phyloP scores from a whole-genome alignment of 2,888 invertebrate genomes.

The Lasioglossum leucozonium region DNA sequence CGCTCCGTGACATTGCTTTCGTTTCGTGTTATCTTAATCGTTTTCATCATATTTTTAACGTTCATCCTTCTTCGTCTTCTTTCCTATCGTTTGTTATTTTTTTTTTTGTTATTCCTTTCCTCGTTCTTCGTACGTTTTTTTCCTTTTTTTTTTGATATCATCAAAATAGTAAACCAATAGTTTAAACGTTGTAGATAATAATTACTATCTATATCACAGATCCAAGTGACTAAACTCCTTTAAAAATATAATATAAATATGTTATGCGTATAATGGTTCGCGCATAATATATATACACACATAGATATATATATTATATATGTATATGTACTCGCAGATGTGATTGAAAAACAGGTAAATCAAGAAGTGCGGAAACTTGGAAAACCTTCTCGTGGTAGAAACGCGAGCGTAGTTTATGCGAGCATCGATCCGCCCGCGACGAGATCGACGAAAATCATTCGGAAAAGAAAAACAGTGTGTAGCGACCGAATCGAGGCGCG shows the following conservation, averaged over 20 bases:
- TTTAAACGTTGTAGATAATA: constrained; percentile 83
- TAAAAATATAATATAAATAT: constrained; percentile 84
- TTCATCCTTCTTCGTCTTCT: not conserved
- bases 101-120: not conserved
- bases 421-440: constrained; percentile 64
- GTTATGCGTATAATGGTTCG: constrained; percentile 76
- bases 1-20: constrained; percentile 79
- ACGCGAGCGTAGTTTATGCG: constrained; percentile 60
- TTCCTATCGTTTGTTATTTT: not conserved
- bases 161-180: constrained; percentile 81
- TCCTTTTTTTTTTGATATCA: constrained; percentile 71
- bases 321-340: constrained; percentile 72
- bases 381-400: constrained; percentile 68
- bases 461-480: not conserved
- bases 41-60: not conserved
- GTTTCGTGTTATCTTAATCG: not conserved
- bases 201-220: constrained; percentile 85
- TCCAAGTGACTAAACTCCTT: constrained; percentile 85
- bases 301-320: constrained; percentile 40
- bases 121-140: constrained; percentile 13
- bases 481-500: constrained; percentile 24
- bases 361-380: constrained; percentile 78
- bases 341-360: constrained; percentile 77
- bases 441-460: constrained; percentile 9
- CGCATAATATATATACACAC: constrained; percentile 75